Percentiles rank a stretch among this genome's conserved stretches.
phyloP scores from a whole-genome alignment of 2,797 vertebrate genomes.

The Megaceryle alcyon region DNA sequence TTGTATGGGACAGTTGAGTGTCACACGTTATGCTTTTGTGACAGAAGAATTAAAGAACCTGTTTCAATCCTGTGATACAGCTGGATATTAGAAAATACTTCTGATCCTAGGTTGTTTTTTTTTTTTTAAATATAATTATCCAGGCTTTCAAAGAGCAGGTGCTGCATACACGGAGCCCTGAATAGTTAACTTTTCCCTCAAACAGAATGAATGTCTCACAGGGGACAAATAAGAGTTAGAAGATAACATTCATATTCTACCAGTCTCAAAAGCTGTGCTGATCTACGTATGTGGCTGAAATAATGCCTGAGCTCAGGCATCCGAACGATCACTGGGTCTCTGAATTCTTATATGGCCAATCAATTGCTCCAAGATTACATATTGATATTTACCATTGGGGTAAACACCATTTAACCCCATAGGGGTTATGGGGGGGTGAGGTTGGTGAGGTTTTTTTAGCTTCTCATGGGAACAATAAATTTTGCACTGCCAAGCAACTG shows the following conservation, averaged over 20 bases:
- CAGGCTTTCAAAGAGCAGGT: not conserved
- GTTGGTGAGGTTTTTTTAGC: not conserved
- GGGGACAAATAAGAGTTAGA: not conserved
- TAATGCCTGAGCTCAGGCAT: not conserved
- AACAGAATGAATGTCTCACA: not conserved
- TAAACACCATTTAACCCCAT: too few species aligned
- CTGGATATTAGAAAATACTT: not conserved
- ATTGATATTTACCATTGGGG: not conserved
- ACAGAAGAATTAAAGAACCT: not conserved
- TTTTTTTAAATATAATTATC: not conserved
- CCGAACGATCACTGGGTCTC: not conserved
- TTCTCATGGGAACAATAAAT: not conserved
- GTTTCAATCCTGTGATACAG: not conserved
- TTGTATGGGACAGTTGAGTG: not conserved
- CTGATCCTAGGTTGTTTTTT: not conserved
- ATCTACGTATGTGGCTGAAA: not conserved
- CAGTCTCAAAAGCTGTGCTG: not conserved
- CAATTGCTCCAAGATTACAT: not conserved
- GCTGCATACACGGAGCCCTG: not conserved
- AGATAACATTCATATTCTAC: not conserved
- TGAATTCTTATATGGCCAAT: not conserved
- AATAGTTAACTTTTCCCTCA: not conserved
- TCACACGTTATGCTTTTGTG: not conserved
- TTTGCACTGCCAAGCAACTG: not conserved
- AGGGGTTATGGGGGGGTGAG: rapidly evolving